phyloP scores from a whole-genome alignment of 2,888 invertebrate species.

The Steinernema carpocapsae region DNA sequence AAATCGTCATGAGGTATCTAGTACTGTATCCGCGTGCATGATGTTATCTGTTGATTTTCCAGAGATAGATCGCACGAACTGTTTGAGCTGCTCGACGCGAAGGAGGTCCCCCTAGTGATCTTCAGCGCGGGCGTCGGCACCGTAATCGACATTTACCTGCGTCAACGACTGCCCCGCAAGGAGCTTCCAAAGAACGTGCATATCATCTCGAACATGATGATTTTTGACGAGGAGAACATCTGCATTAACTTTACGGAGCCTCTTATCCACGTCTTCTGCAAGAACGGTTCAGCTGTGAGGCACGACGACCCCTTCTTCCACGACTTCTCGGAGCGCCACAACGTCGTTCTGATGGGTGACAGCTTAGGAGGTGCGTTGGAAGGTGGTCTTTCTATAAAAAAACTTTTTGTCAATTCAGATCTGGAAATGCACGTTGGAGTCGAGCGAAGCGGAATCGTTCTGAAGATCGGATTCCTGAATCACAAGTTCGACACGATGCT shows the following conservation, averaged over 20 bases:
- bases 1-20: conserved; percentile 39
- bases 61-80: conserved; percentile 4
- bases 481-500: conserved; percentile 69
- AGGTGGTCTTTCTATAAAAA: background rate
- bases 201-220: conserved; percentile 68
- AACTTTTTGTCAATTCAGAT: conserved; percentile 72
- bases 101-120: conserved; percentile 80
- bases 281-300: conserved; percentile 82
- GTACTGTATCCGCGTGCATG: background rate
- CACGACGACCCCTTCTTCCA: conserved; percentile 79
- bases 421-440: conserved; percentile 89
- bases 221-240: conserved; percentile 60
- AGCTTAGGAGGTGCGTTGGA: conserved; percentile 76
- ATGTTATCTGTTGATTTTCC: background rate
- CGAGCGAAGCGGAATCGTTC: conserved; percentile 74
- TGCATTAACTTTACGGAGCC: conserved; percentile 77
- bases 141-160: conserved; percentile 81
- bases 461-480: conserved; percentile 91
- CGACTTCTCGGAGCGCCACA: conserved; percentile 75
- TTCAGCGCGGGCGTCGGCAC: conserved; percentile 85
- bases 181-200: conserved; percentile 60
- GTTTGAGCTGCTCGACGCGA: conserved; percentile 37
- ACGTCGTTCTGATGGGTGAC: conserved; percentile 89
- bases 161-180: conserved; percentile 72
- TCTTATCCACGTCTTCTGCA: conserved; percentile 89